Percentiles rank a stretch among this genome's conserved stretches.
phyloP scores from a whole-genome alignment of 23 tunicate genomes.

The Botrylloides violaceus region DNA sequence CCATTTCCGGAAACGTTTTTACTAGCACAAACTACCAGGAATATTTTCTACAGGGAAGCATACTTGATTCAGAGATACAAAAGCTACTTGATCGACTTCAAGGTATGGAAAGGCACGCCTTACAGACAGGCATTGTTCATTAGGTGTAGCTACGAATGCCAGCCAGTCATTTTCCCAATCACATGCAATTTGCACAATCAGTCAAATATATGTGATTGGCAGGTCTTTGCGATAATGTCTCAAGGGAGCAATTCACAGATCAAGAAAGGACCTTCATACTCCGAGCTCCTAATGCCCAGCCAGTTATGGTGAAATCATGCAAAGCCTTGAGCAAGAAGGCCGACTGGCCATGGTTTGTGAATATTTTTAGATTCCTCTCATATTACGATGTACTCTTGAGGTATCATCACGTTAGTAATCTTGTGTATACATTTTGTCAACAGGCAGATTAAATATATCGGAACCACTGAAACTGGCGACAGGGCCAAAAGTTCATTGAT shows the following conservation, averaged over 20 bases:
- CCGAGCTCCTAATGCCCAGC: slow-evolving; percentile 17
- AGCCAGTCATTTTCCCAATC: neutral
- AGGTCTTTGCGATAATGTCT: slow-evolving; percentile 83
- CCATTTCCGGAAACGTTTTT: slow-evolving; percentile 40
- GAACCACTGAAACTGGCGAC: slow-evolving; percentile 53
- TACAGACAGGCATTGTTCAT: neutral
- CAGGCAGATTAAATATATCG: slow-evolving; percentile 81
- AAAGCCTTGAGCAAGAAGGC: slow-evolving; percentile 38
- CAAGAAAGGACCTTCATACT: slow-evolving; percentile 53
- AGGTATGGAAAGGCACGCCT: slow-evolving; percentile 28
- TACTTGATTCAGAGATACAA: slow-evolving; percentile 31
- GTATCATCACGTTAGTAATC: neutral
- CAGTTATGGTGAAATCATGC: slow-evolving; percentile 61
- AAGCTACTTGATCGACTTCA: slow-evolving; percentile 65
- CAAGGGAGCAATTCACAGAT: slow-evolving; percentile 48
- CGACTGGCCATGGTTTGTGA: slow-evolving; percentile 42
- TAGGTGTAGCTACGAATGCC: neutral
- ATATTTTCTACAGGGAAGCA: slow-evolving; percentile 78
- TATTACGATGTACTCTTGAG: too few species aligned
- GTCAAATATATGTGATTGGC: too few species aligned
- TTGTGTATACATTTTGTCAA: neutral
- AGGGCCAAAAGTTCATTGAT: slow-evolving; percentile 50
- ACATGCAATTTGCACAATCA: too few species aligned
- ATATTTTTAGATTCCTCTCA: neutral
- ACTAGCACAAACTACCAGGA: slow-evolving; percentile 65